Base-by-base conservation (phyloP, 2,113 vertebrate genomes). In the Tympanuchus pallidicinctus region DNA sequence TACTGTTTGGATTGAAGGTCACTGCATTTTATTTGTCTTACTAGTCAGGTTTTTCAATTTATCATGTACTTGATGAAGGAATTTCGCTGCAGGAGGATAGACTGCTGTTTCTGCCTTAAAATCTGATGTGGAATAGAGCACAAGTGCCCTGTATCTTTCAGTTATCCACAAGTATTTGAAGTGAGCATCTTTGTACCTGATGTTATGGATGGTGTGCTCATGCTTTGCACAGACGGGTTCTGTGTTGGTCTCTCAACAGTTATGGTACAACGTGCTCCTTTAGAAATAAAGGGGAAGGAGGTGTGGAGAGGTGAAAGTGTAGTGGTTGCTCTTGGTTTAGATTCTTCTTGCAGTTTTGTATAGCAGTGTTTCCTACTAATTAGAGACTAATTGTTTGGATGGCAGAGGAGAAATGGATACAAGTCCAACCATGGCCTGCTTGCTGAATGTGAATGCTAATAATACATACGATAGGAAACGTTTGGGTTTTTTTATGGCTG, bases 201-300 rank as follows among this genome's bases (percentile, higher is more conserved):
- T 15, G 27, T 25, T 36, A 19, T 0, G 16, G 38, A 4, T 32
- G 10, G 50, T 2, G 10, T 16, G 32, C 16, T 16, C 12, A 1
- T 25, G 4, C 60, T 16, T 10, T 18, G 5, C 10, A 0, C 14
- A 2, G 69, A 36, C 6, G 42, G 70, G 4, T 20, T 11, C n/a
- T 13, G 48, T 6, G 20, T 10, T 27, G 60, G n/a, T 54, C 27
- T 71, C 40, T 7, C 6, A 40, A 14, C 22, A 3, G 11, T 40
- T 7, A 20, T 4, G 19, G 34, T 15, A 15, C 34, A 57, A 19
- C 20, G 6, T 8, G 25, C 17, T 18, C 24, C 12, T 65, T 12
- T 42, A 8, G 8, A 64, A 64, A 30, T 6, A 21, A 36, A 57
- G 2, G 32, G 16, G 21, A 38, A 17, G 3, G 48, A 13, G 50